phyloP scores from a whole-genome alignment of 2,797 vertebrate species.

The Anguilla megastoma region DNA sequence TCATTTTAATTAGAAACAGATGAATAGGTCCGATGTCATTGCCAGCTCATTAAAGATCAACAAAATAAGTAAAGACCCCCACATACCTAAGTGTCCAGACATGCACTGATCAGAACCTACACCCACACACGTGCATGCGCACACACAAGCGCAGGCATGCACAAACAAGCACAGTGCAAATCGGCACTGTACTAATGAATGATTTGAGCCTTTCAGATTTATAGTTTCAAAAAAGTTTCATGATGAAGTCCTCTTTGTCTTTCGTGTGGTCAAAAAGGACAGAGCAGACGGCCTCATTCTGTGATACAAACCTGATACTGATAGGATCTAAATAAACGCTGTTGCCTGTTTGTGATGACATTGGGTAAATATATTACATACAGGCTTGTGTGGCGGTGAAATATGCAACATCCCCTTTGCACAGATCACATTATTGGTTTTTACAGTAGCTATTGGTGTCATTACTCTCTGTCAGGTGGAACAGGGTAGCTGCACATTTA shows the following conservation, averaged over 20 bases:
- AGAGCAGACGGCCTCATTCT: not conserved
- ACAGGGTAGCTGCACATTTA: constrained; percentile 52
- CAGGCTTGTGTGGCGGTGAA: not conserved
- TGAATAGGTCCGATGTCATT: not conserved
- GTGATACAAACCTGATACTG: not conserved
- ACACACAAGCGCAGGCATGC: not conserved
- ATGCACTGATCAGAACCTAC: not conserved
- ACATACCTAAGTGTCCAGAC: not conserved
- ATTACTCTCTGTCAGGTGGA: constrained; percentile 71
- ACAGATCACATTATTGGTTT: constrained; percentile 68
- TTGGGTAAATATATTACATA: constrained; percentile 24
- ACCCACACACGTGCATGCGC: not conserved
- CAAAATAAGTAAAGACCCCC: not conserved
- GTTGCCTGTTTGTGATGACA: constrained; percentile 31
- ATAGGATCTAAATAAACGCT: constrained; percentile 20
- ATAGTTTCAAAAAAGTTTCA: not conserved
- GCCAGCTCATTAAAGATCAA: not conserved
- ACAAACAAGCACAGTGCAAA: not conserved
- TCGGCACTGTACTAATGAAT: not conserved
- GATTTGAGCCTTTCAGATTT: not conserved
- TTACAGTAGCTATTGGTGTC: constrained; percentile 73
- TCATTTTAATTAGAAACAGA: not conserved
- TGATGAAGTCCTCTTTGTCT: not conserved
- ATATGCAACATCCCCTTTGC: constrained; percentile 30
- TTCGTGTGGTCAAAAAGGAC: constrained; percentile 53